phyloP scores from a whole-genome alignment of 1,140 invertebrate genomes.

The Solenopsis fugax region DNA sequence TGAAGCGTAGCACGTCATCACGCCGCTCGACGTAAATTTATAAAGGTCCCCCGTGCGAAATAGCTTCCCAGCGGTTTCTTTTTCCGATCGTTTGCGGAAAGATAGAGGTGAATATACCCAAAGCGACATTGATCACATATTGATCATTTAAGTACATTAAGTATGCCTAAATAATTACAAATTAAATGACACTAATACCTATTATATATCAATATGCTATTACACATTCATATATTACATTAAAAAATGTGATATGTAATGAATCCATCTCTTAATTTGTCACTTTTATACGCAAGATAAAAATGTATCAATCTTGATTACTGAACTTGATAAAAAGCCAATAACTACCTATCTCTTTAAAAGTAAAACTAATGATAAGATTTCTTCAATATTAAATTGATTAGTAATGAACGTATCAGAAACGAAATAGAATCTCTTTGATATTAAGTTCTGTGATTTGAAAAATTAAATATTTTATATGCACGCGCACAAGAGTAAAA shows the following conservation, averaged over 20 bases:
- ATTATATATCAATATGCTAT: too few relatives aligned
- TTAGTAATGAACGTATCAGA: background rate
- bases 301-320: conserved; percentile 14
- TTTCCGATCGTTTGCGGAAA: background rate
- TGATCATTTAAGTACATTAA: background rate
- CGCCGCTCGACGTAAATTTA: conserved; percentile 46
- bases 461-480: conserved; percentile 10
- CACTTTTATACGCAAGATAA: background rate
- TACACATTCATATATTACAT: background rate
- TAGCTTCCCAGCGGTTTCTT: background rate
- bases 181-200: background rate
- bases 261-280: background rate
- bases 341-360: background rate
- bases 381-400: background rate
- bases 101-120: background rate
- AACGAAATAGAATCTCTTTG: background rate
- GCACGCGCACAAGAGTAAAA: background rate
- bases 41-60: conserved; percentile 37
- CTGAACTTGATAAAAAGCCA: background rate
- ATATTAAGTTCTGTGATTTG: too few relatives aligned
- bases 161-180: background rate
- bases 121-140: background rate
- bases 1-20: conserved; percentile 45
- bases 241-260: background rate
- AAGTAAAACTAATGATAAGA: background rate